Conservation (phyloP, 2,113 vertebrate species). For the Phylloscopus whistleri region DNA sequence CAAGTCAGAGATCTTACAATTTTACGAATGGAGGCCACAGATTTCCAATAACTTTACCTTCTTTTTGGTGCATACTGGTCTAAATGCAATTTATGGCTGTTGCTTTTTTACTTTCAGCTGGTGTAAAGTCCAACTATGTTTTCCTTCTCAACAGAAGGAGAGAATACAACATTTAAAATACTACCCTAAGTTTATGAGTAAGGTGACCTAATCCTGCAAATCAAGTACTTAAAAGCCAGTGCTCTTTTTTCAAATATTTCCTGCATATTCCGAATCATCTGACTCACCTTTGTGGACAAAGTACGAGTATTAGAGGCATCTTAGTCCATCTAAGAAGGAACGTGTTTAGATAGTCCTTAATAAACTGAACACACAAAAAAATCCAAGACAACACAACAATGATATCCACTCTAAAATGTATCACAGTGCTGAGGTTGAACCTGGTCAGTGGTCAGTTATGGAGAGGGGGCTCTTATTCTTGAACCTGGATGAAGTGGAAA, state of each 20-base stretch:
- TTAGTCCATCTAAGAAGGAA: not conserved
- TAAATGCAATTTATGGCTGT: not conserved
- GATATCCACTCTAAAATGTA: not conserved
- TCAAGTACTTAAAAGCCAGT: not conserved
- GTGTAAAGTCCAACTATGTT: not conserved
- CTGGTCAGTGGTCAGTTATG: not conserved
- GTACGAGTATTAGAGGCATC: not conserved
- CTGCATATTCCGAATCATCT: accelerated
- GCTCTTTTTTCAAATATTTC: not conserved
- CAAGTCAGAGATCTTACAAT: not conserved
- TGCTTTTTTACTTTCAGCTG: not conserved
- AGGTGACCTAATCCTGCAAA: not conserved
- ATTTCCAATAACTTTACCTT: not conserved
- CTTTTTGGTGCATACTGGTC: not conserved
- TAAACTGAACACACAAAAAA: not conserved
- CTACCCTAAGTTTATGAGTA: not conserved
- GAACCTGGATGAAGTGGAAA: not conserved
- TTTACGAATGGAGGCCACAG: not conserved
- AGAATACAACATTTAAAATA: not conserved
- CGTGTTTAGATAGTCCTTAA: not conserved
- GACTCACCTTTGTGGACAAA: not conserved
- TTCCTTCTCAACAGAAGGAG: not conserved
- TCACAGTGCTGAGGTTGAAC: not conserved
- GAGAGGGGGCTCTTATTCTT: not conserved
- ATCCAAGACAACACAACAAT: not conserved